Percentiles rank a stretch among this genome's conserved stretches.
These are phyloP conservation scores for Magallana angulata DNA, from an alignment of 1,140 invertebrate species.

Conservation along the genomic window DNA sequence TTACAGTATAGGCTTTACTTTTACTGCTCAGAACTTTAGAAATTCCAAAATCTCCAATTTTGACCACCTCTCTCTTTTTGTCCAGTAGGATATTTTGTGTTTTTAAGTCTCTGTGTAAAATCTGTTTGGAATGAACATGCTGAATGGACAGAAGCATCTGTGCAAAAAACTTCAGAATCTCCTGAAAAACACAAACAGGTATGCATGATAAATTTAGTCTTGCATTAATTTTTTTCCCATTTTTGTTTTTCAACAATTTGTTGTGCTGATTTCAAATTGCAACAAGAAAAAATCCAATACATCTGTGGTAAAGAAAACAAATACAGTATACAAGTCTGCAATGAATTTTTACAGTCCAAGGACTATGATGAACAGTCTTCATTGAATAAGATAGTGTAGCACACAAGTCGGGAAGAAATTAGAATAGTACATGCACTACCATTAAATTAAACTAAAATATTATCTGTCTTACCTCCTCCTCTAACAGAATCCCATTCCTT, in stretches of 20 bases:
- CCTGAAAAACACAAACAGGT: constrained; percentile 59
- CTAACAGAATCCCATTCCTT: constrained; percentile 78
- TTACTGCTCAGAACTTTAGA: constrained; percentile 81
- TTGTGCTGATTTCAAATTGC: too few species aligned
- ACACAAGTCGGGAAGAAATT: too few species aligned
- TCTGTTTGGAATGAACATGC: constrained; percentile 80
- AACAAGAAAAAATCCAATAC: too few species aligned
- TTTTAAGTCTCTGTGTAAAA: constrained; percentile 79
- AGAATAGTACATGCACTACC: too few species aligned
- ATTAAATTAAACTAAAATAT: too few species aligned
- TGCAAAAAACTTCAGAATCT: constrained; percentile 78
- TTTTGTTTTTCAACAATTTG: too few species aligned
- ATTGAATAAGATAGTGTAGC: too few species aligned
- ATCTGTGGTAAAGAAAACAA: neutral
- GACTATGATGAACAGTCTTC: too few species aligned
- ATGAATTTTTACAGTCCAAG: neutral
- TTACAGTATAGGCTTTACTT: constrained; percentile 83
- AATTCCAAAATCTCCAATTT: constrained; percentile 80
- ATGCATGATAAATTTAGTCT: too few species aligned
- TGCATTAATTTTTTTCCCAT: too few species aligned
- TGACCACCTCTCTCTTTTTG: constrained; percentile 78
- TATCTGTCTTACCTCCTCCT: constrained; percentile 76
- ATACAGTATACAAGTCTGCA: neutral
- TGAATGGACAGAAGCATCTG: constrained; percentile 79
- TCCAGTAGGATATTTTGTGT: constrained; percentile 80